Evolutionary conservation across 2,888 invertebrate species (phyloP).

Genomic region (Mesochorus sp.): DNA sequence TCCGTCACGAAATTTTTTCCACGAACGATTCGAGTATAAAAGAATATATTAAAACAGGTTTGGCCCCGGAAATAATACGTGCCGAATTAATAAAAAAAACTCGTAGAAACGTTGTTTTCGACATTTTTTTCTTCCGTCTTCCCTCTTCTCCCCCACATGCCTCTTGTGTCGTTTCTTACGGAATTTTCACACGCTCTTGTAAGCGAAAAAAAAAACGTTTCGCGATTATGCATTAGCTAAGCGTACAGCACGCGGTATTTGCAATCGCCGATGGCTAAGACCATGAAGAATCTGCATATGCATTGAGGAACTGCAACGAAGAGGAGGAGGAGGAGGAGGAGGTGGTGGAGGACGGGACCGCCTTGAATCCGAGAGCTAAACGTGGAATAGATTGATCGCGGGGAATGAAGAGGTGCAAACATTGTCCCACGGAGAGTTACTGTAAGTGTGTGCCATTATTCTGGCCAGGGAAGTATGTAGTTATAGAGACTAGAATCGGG

Average conservation of each 20-base stretch:
- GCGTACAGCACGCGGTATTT: conserved; percentile 39
- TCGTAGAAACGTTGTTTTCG: too few relatives aligned
- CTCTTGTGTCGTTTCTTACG: neutral
- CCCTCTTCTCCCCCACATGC: neutral
- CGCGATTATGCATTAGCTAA: conserved; percentile 49
- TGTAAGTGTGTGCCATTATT: neutral
- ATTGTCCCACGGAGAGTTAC: conserved; percentile 23
- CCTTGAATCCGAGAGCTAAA: conserved; percentile 51
- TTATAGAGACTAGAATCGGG: conserved; percentile 37
- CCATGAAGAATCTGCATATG: conserved; percentile 50
- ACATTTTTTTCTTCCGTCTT: neutral
- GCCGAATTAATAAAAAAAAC: too few relatives aligned
- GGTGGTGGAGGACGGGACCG: too few relatives aligned
- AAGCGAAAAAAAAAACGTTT: neutral
- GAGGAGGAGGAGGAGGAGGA: neutral
- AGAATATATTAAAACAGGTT: too few relatives aligned
- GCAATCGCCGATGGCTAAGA: conserved; percentile 42
- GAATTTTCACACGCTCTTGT: conserved; percentile 51
- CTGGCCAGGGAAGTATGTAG: conserved; percentile 7
- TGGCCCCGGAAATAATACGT: too few relatives aligned
- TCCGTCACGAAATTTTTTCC: neutral
- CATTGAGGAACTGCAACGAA: conserved; percentile 33
- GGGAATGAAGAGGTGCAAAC: conserved; percentile 14
- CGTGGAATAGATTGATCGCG: conserved; percentile 59
- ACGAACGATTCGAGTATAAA: too few relatives aligned